Evolutionary conservation across 2,113 vertebrate species (phyloP).

Genomic region (Nothoprocta perdicaria): DNA sequence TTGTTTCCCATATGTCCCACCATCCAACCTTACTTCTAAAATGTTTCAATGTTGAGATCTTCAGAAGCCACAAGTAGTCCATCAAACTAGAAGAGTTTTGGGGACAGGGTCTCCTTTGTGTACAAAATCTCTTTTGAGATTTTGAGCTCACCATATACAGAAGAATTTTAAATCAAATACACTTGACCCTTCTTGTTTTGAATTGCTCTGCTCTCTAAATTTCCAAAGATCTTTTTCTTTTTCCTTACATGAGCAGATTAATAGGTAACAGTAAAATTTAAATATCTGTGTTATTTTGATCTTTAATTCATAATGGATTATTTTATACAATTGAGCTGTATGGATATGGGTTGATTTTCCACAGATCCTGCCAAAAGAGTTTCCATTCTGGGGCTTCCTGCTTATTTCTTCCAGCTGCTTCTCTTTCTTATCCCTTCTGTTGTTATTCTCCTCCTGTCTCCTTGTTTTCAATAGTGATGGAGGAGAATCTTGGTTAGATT

Average conservation of each 20-base stretch:
- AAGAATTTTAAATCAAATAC: not conserved
- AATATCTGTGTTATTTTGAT: not conserved
- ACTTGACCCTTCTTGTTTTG: not conserved
- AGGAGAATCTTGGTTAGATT: slow-evolving; percentile 23
- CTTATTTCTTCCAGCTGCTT: slow-evolving; percentile 75
- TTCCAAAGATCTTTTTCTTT: not conserved
- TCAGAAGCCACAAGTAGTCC: not conserved
- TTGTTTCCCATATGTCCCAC: not conserved
- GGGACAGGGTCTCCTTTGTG: not conserved
- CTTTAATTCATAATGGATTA: slow-evolving; percentile 26
- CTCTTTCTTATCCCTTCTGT: slow-evolving; percentile 66
- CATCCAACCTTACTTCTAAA: not conserved
- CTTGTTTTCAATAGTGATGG: slow-evolving; percentile 53
- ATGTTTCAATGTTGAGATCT: not conserved
- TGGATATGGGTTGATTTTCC: slow-evolving; percentile 59
- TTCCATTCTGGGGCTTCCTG: slow-evolving; percentile 65
- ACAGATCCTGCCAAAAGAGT: slow-evolving; percentile 61
- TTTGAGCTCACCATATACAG: not conserved
- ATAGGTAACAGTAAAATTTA: not conserved
- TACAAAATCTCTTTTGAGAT: not conserved
- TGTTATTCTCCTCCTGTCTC: slow-evolving; percentile 65
- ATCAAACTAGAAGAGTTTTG: not conserved
- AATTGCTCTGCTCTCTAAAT: not conserved
- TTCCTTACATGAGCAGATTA: not conserved
- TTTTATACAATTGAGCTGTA: slow-evolving; percentile 38